Evolutionary conservation across 2,797 vertebrate species (phyloP), one percentile per base, ranked within the genome.

Genomic region (Potorous gilbertii): DNA sequence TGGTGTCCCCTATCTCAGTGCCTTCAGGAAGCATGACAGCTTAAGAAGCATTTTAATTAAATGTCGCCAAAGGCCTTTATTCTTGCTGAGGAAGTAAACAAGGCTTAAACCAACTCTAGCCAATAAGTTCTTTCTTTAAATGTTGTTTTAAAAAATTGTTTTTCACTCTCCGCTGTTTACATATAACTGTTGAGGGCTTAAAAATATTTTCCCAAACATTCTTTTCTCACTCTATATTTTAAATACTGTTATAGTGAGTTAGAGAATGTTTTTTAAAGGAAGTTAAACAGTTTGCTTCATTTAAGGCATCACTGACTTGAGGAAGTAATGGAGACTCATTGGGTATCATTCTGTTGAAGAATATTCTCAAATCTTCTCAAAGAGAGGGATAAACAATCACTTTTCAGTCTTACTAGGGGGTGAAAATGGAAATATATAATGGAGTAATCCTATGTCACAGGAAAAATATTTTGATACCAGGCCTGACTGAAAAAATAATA

Each of bases 21-120:
- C 94, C 95, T 89, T 96, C 89, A 91, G 97, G 95, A 97, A 98
- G 92, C 93, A 54, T 56, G 94, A 96, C 94, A 96, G 94, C 66
- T 95, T 93, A 95, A 62, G 94, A 90, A 97, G 57, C 93, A 94
- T 97, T 96, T 97, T 98, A 97, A 98, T 97, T 97, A 97, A 98
- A 96, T 96, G 94, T 96, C 54, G 90, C 95, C 92, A 93, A 92
- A 74, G 95, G 96, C 90, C 62, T 96, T 97, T 96, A 87, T 95
- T 97, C 95, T 97, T 97, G 91, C 94, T 93, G 94, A 93, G 95
- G 97, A 97, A 95, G 95, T 97, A 97, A 97, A 97, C 95, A 97
- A 96, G 97, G 56, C 92, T 95, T 96, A 92, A 96, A 91, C 46
- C 95, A 93, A 87, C n/a, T n/a, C n/a, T 92, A 90, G 93, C 40